Base-by-base conservation (phyloP, 64 coral and sea anemone genomes). In the Montipora sp. region DNA sequence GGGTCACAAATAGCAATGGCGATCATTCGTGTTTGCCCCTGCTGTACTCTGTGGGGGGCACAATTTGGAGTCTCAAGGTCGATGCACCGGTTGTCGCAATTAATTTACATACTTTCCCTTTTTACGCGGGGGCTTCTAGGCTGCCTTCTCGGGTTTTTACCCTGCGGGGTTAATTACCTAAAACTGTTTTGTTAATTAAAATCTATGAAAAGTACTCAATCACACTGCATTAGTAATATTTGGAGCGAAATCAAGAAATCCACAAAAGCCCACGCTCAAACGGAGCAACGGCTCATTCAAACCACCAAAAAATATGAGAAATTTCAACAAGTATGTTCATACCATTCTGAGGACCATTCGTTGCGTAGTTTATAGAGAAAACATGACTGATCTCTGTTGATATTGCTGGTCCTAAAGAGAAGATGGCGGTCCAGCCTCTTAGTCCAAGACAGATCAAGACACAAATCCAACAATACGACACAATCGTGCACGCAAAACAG, bases 351-450 rank as follows among this genome's bases (percentile, higher is more conserved):
- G 1, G 23, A 73, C 10, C 23, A 73, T 11, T 73, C 70, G 70
- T 73, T 73, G 70, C 70, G 10, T 73, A 73, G 22, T 36, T 73
- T 73, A 73, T 19, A 73, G 70, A 73, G 60, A 73, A 73, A 73
- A 73, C 70, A 20, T 27, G 70, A 21, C 70, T 73, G 22, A 73
- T 73, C 23, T 73, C n/a, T 73, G 5, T 73, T 73, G 70, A 73
- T 1, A 0, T 73, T 73, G 70, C 70, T 73, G 70, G 70, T 73
- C 23, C 70, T 20, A 16, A 73, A 73, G n/a, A 73, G 70, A 73
- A 73, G 70, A 73, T 73, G 70, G 70, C 70, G 70, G 70, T 73
- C n/a, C 70, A 19, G 70, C 70, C 10, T 27, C 70, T 24, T 23
- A 73, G 65, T n/a, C 70, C 24, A 24, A 24, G 24, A 24, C 24